Evolutionary conservation across 1,140 invertebrate genomes (phyloP).

Genomic region (Hylyphantes graminicola): DNA sequence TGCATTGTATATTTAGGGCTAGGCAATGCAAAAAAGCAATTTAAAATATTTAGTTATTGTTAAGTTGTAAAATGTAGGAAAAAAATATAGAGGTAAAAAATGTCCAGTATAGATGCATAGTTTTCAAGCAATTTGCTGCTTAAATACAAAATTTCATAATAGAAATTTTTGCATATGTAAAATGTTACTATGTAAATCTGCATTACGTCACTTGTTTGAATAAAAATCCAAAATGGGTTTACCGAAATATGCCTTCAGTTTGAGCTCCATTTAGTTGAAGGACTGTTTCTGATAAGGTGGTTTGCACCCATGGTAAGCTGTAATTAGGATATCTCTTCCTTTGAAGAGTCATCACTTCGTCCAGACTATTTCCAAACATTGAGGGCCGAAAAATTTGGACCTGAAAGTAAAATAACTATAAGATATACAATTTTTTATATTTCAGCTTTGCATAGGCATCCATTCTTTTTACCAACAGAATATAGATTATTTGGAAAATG

Average conservation of each 20-base stretch:
- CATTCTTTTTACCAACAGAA: too few species aligned
- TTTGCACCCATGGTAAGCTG: constrained; percentile 95
- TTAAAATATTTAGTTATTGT: too few species aligned
- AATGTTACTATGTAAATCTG: background rate
- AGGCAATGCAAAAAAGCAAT: too few species aligned
- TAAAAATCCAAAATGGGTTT: constrained; percentile 19
- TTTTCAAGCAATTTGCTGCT: background rate
- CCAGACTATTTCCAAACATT: constrained; percentile 94
- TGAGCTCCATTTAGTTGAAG: constrained; percentile 72
- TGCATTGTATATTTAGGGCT: too few species aligned
- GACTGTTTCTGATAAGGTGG: constrained; percentile 91
- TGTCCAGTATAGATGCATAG: background rate
- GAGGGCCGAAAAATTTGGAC: constrained; percentile 93
- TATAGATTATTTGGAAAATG: too few species aligned
- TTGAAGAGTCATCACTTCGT: constrained; percentile 93
- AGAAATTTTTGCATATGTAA: background rate
- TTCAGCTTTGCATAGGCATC: too few species aligned
- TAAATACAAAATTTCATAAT: background rate
- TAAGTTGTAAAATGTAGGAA: too few species aligned
- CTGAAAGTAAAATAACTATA: constrained; percentile 69
- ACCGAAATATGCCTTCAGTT: constrained; percentile 79
- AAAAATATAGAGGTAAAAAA: background rate
- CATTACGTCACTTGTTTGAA: too few species aligned
- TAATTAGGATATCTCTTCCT: constrained; percentile 83
- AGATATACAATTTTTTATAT: too few species aligned